Evolutionary conservation across 2,113 vertebrate genomes (phyloP).

Genomic region (Sturnira hondurensis): DNA sequence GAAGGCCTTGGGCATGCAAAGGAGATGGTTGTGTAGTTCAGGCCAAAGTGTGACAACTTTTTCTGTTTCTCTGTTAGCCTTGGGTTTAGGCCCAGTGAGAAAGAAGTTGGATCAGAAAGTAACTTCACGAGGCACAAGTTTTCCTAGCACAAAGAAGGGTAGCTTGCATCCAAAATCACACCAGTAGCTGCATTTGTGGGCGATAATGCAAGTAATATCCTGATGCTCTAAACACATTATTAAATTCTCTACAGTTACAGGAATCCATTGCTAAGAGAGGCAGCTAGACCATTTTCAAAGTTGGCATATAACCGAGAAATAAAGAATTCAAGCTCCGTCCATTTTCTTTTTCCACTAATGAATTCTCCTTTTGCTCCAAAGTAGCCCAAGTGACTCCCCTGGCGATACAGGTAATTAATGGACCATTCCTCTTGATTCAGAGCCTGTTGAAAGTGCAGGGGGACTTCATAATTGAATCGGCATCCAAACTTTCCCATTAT

Average conservation of each 20-base stretch:
- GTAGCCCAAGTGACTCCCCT: conserved; percentile 59
- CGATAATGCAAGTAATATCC: conserved; percentile 8
- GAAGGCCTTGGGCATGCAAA: neutral
- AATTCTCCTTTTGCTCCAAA: conserved; percentile 71
- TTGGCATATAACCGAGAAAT: conserved; percentile 59
- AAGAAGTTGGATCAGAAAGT: conserved; percentile 18
- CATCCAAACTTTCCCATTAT: conserved; percentile 70
- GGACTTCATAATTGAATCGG: conserved; percentile 62
- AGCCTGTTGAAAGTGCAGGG: conserved; percentile 46
- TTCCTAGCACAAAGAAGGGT: neutral
- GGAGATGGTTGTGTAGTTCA: neutral
- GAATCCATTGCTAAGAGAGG: conserved; percentile 49
- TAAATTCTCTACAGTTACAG: conserved; percentile 51
- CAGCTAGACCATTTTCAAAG: conserved; percentile 56
- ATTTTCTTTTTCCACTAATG: conserved; percentile 71
- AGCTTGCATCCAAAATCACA: neutral
- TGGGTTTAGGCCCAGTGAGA: neutral
- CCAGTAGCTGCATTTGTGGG: neutral
- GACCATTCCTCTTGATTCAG: conserved; percentile 54
- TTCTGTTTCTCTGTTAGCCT: neutral
- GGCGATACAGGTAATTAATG: conserved; percentile 74
- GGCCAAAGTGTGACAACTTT: neutral
- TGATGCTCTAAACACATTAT: conserved; percentile 39
- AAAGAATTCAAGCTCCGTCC: conserved; percentile 54
- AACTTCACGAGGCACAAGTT: neutral